A percentile compares a stretch with the other conserved stretches of the same genome.
These are phyloP conservation scores for Carpatolechia fugitivella DNA, from an alignment of 2,888 invertebrate species.

Conservation along the genomic window DNA sequence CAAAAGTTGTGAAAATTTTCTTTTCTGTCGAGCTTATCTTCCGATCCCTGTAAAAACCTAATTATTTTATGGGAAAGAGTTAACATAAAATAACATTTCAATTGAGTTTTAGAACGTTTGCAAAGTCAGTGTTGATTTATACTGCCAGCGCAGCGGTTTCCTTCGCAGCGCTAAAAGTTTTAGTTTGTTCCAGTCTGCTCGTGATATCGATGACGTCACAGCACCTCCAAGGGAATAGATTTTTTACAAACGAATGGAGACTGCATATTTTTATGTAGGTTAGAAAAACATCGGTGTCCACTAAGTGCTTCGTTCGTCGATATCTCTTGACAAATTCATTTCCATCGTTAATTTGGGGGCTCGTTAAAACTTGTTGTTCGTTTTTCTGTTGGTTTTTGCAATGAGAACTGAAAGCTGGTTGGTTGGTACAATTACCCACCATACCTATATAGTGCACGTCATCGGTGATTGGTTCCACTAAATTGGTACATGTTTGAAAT, in stretches of 20 bases:
- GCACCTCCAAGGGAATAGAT: not conserved
- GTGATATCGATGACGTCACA: not conserved
- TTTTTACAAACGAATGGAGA: not conserved
- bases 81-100: not conserved
- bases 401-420: not conserved
- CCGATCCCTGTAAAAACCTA: not conserved
- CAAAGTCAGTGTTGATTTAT: slow-evolving; percentile 27
- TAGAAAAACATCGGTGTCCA: not conserved
- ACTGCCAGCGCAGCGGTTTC: slow-evolving; percentile 22
- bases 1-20: not conserved
- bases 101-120: not conserved
- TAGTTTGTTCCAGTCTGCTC: slow-evolving; percentile 26
- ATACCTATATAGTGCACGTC: not conserved
- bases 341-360: not conserved
- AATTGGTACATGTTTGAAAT: not conserved
- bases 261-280: slow-evolving; percentile 3
- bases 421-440: not conserved
- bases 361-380: slow-evolving; percentile 9
- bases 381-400: slow-evolving; percentile 8
- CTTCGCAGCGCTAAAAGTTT: slow-evolving; percentile 43
- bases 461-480: not conserved
- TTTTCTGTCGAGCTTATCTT: not conserved
- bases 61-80: not conserved
- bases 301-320: slow-evolving; percentile 7
- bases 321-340: slow-evolving; percentile 10